phyloP scores from a whole-genome alignment of 2,888 invertebrate species.

The Alviniconcha strummeri region DNA sequence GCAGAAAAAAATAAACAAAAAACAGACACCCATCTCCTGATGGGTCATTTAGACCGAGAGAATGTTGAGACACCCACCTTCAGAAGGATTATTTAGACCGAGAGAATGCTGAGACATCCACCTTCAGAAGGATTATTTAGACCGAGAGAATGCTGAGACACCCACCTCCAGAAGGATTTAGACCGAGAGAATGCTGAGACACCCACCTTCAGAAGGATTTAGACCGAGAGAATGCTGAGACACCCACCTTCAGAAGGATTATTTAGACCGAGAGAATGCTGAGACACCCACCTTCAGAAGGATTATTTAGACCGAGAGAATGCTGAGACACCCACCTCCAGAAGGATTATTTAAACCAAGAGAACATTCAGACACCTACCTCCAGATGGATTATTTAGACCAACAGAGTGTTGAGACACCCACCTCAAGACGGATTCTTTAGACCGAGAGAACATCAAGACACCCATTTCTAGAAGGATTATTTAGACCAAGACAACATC shows the following conservation, averaged over 20 bases:
- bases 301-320: slow-evolving; percentile 28
- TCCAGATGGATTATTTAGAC: slow-evolving; percentile 50
- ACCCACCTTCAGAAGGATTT: slow-evolving; percentile 50
- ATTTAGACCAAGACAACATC: no score
- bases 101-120: slow-evolving; percentile 17
- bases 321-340: slow-evolving; percentile 53
- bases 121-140: slow-evolving; percentile 48
- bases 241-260: slow-evolving; percentile 51
- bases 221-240: no score
- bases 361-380: slow-evolving; percentile 39
- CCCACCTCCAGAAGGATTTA: slow-evolving; percentile 53
- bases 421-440: no score
- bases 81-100: slow-evolving; percentile 49
- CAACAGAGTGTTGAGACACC: slow-evolving; percentile 7
- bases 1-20: no score
- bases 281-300: slow-evolving; percentile 50
- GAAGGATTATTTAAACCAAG: slow-evolving; percentile 41
- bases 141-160: no score
- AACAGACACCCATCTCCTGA: slow-evolving; percentile 48
- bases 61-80: slow-evolving; percentile 43
- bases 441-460: no score
- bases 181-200: slow-evolving; percentile 43
- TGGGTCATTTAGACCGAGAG: slow-evolving; percentile 30
- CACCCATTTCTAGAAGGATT: no score
- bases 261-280: background rate